Evolutionary conservation across 1,140 invertebrate species (phyloP).

Genomic region (Drosophila santomea): DNA sequence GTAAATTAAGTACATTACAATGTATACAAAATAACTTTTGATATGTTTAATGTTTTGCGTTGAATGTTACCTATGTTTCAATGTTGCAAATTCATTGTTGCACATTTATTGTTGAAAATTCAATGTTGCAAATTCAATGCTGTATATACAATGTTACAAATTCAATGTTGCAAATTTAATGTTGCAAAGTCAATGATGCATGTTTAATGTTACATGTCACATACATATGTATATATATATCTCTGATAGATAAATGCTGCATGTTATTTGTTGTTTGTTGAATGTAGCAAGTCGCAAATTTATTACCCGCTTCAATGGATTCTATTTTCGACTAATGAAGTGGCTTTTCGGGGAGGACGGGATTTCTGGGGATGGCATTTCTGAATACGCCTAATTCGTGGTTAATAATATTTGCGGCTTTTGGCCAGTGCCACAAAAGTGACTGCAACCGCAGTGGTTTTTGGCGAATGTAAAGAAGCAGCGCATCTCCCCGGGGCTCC

Average conservation of each 20-base stretch:
- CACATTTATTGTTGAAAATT: no score
- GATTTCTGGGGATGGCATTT: neutral
- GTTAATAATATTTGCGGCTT: constrained; percentile 55
- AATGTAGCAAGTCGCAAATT: neutral
- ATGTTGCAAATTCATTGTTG: no score
- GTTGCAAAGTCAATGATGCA: neutral
- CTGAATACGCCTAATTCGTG: constrained; percentile 47
- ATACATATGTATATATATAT: neutral
- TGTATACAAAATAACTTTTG: no score
- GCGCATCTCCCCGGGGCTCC: neutral
- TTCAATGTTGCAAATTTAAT: no score
- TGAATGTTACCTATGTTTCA: no score
- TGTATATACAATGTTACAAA: no score
- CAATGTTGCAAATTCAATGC: no score
- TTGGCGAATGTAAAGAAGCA: constrained; percentile 12
- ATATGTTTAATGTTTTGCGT: no score
- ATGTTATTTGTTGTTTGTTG: no score
- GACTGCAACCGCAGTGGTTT: constrained; percentile 45
- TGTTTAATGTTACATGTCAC: neutral
- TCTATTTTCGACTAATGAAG: constrained; percentile 27
- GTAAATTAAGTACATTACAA: no score
- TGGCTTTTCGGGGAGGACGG: neutral
- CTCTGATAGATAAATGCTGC: no score
- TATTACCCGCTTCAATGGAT: constrained; percentile 12
- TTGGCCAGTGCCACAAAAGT: constrained; percentile 33